These are phyloP conservation scores for Xenentodon cancila DNA, from an alignment of 2,797 vertebrate genomes.

Conservation along the genomic window DNA sequence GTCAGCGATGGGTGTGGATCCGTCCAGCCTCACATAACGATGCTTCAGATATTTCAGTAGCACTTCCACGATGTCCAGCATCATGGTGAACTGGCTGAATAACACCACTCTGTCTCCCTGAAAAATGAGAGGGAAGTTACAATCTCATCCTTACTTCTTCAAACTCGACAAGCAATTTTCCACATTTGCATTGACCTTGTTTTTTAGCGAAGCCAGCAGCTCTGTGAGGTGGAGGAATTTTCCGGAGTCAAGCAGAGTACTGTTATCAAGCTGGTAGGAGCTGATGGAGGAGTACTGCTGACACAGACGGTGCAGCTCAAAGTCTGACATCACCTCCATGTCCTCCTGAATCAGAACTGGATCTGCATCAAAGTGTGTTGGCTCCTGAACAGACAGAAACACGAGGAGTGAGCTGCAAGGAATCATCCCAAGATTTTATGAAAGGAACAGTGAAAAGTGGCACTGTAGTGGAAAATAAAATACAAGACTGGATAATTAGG, in stretches of 20 bases:
- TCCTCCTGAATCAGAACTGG: slow-evolving; percentile 94
- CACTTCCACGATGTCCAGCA: slow-evolving; percentile 95
- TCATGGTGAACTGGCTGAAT: slow-evolving; percentile 98
- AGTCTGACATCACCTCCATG: slow-evolving; percentile 98
- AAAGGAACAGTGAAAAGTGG: no score
- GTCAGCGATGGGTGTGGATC: slow-evolving; percentile 93
- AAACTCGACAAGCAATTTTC: not conserved
- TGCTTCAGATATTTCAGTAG: slow-evolving; percentile 89
- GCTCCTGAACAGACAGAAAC: slow-evolving; percentile 82
- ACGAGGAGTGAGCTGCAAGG: no score
- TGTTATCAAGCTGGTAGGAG: slow-evolving; percentile 86
- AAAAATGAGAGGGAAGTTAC: not conserved
- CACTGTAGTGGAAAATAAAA: not conserved
- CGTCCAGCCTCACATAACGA: slow-evolving; percentile 91
- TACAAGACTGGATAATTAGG: not conserved
- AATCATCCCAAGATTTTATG: no score
- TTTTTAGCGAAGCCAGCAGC: slow-evolving; percentile 87
- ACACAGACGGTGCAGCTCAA: slow-evolving; percentile 93
- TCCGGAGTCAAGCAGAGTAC: slow-evolving; percentile 92
- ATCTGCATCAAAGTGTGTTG: slow-evolving; percentile 91
- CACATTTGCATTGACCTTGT: slow-evolving; percentile 78
- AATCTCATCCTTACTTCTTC: not conserved
- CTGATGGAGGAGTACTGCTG: slow-evolving; percentile 88
- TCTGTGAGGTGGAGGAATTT: slow-evolving; percentile 88
- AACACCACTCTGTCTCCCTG: slow-evolving; percentile 94